phyloP scores from a whole-genome alignment of 1,140 invertebrate species.

The Drosophila baimaii region DNA sequence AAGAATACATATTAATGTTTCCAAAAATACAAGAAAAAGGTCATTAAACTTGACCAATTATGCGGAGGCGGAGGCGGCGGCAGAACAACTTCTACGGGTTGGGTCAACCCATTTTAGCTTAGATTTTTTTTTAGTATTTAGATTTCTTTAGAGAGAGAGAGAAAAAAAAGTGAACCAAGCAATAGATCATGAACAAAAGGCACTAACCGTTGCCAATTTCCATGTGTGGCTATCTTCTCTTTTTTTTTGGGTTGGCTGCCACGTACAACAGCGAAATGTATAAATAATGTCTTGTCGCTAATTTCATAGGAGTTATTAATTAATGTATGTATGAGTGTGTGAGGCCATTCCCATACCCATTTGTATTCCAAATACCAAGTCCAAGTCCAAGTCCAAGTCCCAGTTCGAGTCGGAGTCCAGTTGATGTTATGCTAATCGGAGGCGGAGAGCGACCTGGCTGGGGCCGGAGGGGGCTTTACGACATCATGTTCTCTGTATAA shows the following conservation, averaged over 20 bases:
- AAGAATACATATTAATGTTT: neutral
- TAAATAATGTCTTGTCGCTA: slow-evolving; percentile 73
- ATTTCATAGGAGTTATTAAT: slow-evolving; percentile 76
- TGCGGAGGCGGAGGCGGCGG: slow-evolving; percentile 21
- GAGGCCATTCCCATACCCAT: slow-evolving; percentile 73
- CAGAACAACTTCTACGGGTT: neutral
- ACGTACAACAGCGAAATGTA: slow-evolving; percentile 35
- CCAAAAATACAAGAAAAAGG: neutral
- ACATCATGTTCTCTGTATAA: slow-evolving; percentile 80
- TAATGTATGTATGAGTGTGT: slow-evolving; percentile 57
- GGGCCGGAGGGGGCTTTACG: slow-evolving; percentile 42
- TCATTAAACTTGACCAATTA: slow-evolving; percentile 27
- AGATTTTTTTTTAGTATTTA: slow-evolving; percentile 2
- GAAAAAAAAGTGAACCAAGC: slow-evolving; percentile 9
- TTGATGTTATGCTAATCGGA: slow-evolving; percentile 78
- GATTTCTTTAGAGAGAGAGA: slow-evolving; percentile 14
- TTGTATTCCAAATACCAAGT: slow-evolving; percentile 32
- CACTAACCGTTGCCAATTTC: slow-evolving; percentile 33
- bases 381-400: slow-evolving; percentile 5
- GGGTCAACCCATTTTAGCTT: slow-evolving; percentile 6
- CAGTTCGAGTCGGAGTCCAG: slow-evolving; percentile 47
- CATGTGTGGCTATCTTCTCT: slow-evolving; percentile 25
- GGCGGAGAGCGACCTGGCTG: slow-evolving; percentile 41
- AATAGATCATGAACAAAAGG: slow-evolving; percentile 48
- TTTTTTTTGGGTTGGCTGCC: slow-evolving; percentile 8